Evolutionary conservation across 2,888 invertebrate species (phyloP), one percentile per base, ranked within the genome.

Genomic region (Drosophila multiciliata): DNA sequence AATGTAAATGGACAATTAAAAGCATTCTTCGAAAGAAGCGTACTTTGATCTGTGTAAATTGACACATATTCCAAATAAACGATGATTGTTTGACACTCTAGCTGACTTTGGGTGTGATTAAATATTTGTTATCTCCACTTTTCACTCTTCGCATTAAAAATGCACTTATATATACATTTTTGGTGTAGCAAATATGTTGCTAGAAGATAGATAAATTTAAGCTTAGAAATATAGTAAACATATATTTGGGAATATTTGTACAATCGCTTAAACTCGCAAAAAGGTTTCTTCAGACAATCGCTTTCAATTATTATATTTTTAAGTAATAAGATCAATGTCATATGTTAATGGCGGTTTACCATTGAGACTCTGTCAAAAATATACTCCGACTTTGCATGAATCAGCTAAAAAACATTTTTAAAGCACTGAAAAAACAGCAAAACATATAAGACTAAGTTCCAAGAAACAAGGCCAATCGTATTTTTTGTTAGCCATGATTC

Each of bases 381-480:
- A 60, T 48, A 23, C 48, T 32, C 23, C 23, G 29, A 15, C 40
- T 12, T 65, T 78, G 78, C 63, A 61, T 42, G 52, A 49, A 52
- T 74, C 17, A 52, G 61, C 64, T n/a, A 38, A 68, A 66, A 66
- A 45, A 33, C n/a, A 26, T 63, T 67, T 78, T 65, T 15, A 64
- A 67, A 62, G 29, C 50, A 32, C 12, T 0, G 6, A 29, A 26
- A n/a, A 38, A 23, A 45, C 50, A 40, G 38, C 49, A 69, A 42
- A 49, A 38, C 20, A 54, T 29, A 66, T 63, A 52, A 65, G 50
- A 80, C 77, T 73, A 63, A 59, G 66, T 74, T 73, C 26, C 70
- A 58, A 67, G 70, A 63, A 61, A 70, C 87, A 88, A 84, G 83
- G 83, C 50, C 67, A 78, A 50, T 33, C 29, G 66, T 66, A 59